Conservation (phyloP, 2,888 invertebrate genomes). For the Amaurobius ferox region DNA sequence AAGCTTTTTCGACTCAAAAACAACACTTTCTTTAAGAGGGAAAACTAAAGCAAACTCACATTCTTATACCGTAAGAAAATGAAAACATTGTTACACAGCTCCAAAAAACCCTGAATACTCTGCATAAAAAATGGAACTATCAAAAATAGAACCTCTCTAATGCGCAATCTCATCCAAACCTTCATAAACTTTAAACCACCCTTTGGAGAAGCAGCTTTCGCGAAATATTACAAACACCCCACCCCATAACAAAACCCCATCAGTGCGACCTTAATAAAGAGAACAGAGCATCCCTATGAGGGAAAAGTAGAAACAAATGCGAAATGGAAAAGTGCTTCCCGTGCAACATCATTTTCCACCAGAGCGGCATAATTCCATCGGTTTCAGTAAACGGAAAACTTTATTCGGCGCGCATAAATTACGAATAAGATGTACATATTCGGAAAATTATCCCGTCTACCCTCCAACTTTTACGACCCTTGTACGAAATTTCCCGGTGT, state of each 20-base stretch:
- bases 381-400: constrained; percentile 45
- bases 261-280: constrained; percentile 54
- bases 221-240: constrained; percentile 1
- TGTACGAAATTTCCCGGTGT: constrained; percentile 46
- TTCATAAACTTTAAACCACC: background rate
- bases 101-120: too few species aligned
- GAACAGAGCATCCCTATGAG: constrained; percentile 17
- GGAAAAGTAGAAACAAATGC: constrained; percentile 55
- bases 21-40: too few species aligned
- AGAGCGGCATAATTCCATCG: constrained; percentile 62
- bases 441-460: constrained; percentile 60
- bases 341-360: constrained; percentile 56
- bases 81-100: too few species aligned
- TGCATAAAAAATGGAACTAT: too few species aligned
- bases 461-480: background rate
- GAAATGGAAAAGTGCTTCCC: constrained; percentile 58
- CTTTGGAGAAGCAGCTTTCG: background rate
- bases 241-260: constrained; percentile 12
- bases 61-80: too few species aligned
- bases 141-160: background rate
- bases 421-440: constrained; percentile 56
- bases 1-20: too few species aligned
- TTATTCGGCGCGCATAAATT: constrained; percentile 60
- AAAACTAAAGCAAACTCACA: too few species aligned
- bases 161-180: background rate